Evolutionary conservation across 2,797 vertebrate genomes (phyloP).

Genomic region (Sylvilagus floridanus): DNA sequence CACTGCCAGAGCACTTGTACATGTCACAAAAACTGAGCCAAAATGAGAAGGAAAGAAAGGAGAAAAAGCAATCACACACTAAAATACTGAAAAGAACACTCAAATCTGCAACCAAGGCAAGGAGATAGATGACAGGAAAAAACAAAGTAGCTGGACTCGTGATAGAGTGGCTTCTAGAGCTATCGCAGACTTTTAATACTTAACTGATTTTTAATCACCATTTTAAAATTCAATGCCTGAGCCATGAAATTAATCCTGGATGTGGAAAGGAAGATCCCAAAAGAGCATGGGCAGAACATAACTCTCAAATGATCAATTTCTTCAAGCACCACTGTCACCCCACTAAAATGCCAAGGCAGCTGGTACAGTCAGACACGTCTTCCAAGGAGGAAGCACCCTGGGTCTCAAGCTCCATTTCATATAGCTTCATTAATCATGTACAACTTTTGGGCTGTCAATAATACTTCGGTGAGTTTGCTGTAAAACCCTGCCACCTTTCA

Average conservation of each 20-base stretch:
- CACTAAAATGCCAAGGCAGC: conserved; percentile 64
- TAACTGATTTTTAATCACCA: conserved; percentile 66
- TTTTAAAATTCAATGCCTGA: conserved; percentile 69
- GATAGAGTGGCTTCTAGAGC: conserved; percentile 10
- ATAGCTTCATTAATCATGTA: conserved; percentile 73
- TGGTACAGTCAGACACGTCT: not conserved
- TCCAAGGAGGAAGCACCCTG: conserved; percentile 35
- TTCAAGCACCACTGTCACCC: conserved; percentile 63
- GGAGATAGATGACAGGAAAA: not conserved
- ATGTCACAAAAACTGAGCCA: not conserved
- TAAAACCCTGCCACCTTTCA: conserved; percentile 81
- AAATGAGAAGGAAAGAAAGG: not conserved
- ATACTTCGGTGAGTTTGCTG: conserved; percentile 67
- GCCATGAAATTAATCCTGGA: conserved; percentile 67
- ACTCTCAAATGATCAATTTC: conserved; percentile 67
- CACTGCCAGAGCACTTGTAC: not conserved
- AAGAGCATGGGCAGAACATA: conserved; percentile 60
- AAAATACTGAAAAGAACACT: not conserved
- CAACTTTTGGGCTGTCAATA: conserved; percentile 76
- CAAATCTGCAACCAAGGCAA: not conserved
- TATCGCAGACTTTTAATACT: conserved; percentile 53
- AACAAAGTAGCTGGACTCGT: not conserved
- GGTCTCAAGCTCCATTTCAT: conserved; percentile 60
- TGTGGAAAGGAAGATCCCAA: conserved; percentile 35
- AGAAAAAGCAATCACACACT: not conserved